Conservation (phyloP, 2,888 invertebrate species). For the Physocephala rufipes region DNA sequence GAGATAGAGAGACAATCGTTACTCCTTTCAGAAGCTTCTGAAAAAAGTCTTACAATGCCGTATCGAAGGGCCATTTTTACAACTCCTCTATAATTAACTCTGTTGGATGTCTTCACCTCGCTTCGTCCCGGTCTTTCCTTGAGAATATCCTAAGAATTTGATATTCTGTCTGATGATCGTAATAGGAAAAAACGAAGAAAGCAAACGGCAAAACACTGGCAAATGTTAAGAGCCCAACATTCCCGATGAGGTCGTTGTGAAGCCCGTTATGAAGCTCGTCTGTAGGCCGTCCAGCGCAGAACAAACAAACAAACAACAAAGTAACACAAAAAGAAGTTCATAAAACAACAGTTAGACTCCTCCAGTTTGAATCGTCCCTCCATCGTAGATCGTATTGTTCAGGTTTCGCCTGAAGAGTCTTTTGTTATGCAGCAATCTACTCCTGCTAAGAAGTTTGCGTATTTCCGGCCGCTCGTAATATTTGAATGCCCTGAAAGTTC, state of each 20-base stretch:
- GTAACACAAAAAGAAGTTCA: neutral
- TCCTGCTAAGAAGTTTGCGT: conserved; percentile 17
- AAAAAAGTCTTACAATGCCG: neutral
- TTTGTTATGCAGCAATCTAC: conserved; percentile 9
- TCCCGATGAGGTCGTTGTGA: too few species aligned
- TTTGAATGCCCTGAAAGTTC: conserved; percentile 26
- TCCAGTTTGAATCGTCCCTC: conserved; percentile 8
- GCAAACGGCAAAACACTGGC: conserved; percentile 1
- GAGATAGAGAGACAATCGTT: too few species aligned
- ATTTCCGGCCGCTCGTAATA: conserved; percentile 26
- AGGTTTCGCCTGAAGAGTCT: neutral
- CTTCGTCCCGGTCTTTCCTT: neutral
- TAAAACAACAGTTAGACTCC: conserved; percentile 30
- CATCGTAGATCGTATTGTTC: conserved; percentile 15
- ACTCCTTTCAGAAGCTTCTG: neutral
- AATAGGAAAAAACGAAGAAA: neutral
- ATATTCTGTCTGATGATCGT: neutral
- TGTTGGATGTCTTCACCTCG: conserved; percentile 46
- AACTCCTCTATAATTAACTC: conserved; percentile 50
- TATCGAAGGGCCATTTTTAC: conserved; percentile 12
- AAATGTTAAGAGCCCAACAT: neutral
- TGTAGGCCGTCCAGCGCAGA: too few species aligned
- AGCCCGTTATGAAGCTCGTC: too few species aligned
- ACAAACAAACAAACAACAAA: too few species aligned
- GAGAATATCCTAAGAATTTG: neutral